Percentiles rank a stretch among this genome's conserved stretches.
Evolutionary conservation across 2,113 vertebrate genomes (phyloP).

Genomic region (Triplophysa tibetana): DNA sequence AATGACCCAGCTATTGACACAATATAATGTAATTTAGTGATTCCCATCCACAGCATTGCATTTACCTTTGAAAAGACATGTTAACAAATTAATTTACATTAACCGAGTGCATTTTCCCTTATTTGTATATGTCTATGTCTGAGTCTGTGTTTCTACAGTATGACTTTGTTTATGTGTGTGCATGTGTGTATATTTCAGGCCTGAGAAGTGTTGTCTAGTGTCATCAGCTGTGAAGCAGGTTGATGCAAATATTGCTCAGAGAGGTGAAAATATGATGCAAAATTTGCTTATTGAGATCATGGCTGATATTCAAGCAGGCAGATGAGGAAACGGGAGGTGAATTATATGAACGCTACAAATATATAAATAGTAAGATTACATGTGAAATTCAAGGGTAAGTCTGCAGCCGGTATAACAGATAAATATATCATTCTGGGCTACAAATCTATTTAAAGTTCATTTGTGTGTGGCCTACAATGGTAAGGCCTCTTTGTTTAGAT

Average conservation of each 20-base stretch:
- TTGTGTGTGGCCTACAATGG: not conserved
- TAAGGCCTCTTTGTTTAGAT: conserved; percentile 5
- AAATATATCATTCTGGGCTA: not conserved
- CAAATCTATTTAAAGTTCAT: not conserved
- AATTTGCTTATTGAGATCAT: conserved; percentile 60
- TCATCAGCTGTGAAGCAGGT: conserved; percentile 39
- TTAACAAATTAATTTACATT: conserved; percentile 40
- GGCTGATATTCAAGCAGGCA: not conserved
- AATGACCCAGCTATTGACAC: not conserved
- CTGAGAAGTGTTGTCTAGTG: not conserved
- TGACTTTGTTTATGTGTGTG: conserved; percentile 7
- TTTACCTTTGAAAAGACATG: conserved; percentile 18
- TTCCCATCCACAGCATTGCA: not conserved
- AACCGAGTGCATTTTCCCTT: conserved; percentile 4
- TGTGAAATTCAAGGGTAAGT: not conserved
- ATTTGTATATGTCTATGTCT: not conserved
- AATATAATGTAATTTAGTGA: not conserved
- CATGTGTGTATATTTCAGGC: not conserved
- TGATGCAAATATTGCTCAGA: conserved; percentile 62
- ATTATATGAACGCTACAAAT: not conserved
- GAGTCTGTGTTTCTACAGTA: conserved; percentile 4
- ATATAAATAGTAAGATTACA: not conserved
- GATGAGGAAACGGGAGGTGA: conserved; percentile 5
- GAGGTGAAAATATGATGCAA: conserved; percentile 17
- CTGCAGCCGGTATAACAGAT: not conserved